These are phyloP conservation scores for Brachypodius melanocephalos DNA, from an alignment of 2,113 vertebrate species.

Conservation along the genomic window DNA sequence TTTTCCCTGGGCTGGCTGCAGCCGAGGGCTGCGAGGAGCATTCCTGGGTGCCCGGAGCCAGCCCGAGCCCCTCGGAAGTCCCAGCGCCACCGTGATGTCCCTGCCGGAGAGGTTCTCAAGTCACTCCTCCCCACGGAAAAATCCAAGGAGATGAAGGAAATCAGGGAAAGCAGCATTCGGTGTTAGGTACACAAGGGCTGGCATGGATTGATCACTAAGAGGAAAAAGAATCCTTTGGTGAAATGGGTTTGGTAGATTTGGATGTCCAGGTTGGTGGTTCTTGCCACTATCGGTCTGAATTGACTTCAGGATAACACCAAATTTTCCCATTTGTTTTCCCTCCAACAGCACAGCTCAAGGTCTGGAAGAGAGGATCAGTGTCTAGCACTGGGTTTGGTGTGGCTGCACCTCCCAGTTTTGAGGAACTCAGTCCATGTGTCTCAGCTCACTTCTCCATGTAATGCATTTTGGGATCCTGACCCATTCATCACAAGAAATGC, in stretches of 20 bases:
- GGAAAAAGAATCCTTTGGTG: not conserved
- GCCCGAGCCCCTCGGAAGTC: not conserved
- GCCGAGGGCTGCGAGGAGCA: not conserved
- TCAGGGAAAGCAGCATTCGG: not conserved
- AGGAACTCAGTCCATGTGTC: not conserved
- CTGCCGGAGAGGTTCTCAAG: not conserved
- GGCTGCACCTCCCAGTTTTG: not conserved
- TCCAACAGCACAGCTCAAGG: not conserved
- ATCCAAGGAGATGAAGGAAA: not conserved
- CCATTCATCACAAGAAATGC: not conserved
- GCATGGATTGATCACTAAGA: not conserved
- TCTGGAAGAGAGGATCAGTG: not conserved
- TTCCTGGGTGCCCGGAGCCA: not conserved
- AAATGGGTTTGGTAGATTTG: not conserved
- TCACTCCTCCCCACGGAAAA: not conserved
- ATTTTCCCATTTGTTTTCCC: not conserved
- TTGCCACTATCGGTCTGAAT: too few species aligned
- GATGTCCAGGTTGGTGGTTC: not conserved
- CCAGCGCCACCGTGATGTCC: not conserved
- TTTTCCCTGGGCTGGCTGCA: slow-evolving; percentile 27
- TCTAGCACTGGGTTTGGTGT: not conserved
- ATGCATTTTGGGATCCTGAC: not conserved
- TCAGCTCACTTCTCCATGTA: not conserved
- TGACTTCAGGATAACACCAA: not conserved
- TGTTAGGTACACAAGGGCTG: not conserved